phyloP scores from a whole-genome alignment of 2,113 vertebrate genomes.

The Gymnorhina tibicen region DNA sequence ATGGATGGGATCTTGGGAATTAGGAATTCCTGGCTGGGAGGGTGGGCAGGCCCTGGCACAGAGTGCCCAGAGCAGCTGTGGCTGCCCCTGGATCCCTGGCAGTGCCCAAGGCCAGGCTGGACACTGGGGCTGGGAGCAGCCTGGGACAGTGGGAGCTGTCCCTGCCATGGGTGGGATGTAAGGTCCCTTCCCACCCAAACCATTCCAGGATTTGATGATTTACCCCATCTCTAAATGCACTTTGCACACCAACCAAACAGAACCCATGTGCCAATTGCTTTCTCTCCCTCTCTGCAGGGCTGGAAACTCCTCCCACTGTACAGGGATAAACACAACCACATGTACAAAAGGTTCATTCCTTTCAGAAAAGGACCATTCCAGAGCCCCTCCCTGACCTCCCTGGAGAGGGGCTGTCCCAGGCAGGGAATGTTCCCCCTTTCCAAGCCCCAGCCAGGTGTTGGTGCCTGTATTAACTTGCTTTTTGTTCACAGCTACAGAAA shows the following conservation, averaged over 20 bases:
- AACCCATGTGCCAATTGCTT: neutral
- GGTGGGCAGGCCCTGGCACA: neutral
- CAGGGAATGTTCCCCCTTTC: neutral
- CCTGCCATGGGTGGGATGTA: rapidly evolving
- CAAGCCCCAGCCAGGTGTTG: neutral
- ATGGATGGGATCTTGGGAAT: neutral
- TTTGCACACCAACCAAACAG: neutral
- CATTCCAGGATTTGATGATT: neutral
- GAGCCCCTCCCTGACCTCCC: neutral
- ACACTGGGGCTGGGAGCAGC: neutral
- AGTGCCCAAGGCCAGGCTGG: neutral
- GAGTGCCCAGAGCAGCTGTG: neutral
- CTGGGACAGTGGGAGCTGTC: neutral
- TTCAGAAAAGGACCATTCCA: neutral
- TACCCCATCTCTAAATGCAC: neutral
- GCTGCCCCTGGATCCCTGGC: neutral
- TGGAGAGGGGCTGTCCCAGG: neutral
- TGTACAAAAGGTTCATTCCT: neutral
- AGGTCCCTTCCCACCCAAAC: neutral
- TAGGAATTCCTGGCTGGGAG: neutral
- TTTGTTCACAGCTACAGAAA: neutral
- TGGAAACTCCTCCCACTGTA: neutral
- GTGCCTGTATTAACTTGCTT: neutral
- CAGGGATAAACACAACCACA: neutral
- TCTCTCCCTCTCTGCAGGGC: neutral